Evolutionary conservation across 1,140 invertebrate genomes (phyloP), one percentile per base, ranked within the genome.

Genomic region (Drosophila setifemur): DNA sequence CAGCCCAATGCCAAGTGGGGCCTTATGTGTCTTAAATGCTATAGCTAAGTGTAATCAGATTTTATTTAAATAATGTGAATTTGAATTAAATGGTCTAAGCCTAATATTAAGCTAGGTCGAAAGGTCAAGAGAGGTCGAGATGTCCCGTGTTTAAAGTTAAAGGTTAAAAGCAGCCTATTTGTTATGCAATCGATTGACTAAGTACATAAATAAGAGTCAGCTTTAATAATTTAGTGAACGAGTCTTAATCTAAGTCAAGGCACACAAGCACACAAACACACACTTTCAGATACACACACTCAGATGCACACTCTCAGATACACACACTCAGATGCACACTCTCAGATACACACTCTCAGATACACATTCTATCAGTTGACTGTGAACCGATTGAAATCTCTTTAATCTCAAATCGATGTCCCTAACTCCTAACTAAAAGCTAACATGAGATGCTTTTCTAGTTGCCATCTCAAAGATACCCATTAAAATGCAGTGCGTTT

Each of bases 1-100:
- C 44, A 85, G 76, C 74, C 76, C 77, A 86, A 83, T 73, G 87
- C 87, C 81, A 89, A 79, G 85, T 87, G 69, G 74, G 88, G 87
- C 87, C 87, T 89, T 76, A 87, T 87, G 87, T 89, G 87, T 89
- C 87, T 89, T 89, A 89, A 89, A 87, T 79, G 77, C 79, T 81
- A 72, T 85, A 83, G 85, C 78, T 88, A 88, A 83, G 68, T 73
- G 69, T 67, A 76, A 82, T 78, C 72, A 82, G 71, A 79, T 86
- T 85, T 85, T 87, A 82, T 86, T 86, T 88, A 69, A 73, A 39
- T 50, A 57, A 74, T 52, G 63, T 73, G 74, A 73, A 78, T 69
- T 77, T 73, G 73, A 57, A 68, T 44, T 33, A 68, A 67, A 79
- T 49, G 61, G 61, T 66, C 42, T 73, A 57, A 70, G 57, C 76